Percentiles rank a stretch among this genome's conserved stretches.
phyloP scores from a whole-genome alignment of 2,113 vertebrate genomes.

The Nibea albiflora region DNA sequence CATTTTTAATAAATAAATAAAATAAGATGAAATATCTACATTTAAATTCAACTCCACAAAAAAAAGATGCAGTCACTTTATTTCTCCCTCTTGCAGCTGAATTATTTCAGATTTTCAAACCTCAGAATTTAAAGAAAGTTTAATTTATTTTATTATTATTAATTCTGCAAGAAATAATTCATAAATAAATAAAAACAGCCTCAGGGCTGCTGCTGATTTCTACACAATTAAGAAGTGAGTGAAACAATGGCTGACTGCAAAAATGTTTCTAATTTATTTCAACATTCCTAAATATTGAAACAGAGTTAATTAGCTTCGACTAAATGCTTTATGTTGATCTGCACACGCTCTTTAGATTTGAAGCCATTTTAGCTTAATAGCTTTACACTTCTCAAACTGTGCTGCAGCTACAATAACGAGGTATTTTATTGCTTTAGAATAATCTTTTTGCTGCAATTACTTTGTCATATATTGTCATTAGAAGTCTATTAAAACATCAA shows the following conservation, averaged over 20 bases:
- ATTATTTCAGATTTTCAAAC: neutral
- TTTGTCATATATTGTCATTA: slow-evolving; percentile 88
- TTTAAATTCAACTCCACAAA: neutral
- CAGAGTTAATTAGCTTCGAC: slow-evolving; percentile 58
- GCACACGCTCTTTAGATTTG: slow-evolving; percentile 22
- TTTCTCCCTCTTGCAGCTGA: neutral
- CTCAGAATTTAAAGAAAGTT: neutral
- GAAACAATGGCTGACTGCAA: neutral
- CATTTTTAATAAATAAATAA: too few species aligned
- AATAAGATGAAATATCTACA: too few species aligned
- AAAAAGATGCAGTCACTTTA: neutral
- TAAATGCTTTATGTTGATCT: slow-evolving; percentile 51
- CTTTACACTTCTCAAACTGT: slow-evolving; percentile 70
- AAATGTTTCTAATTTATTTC: slow-evolving; percentile 36
- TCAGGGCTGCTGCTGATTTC: slow-evolving; percentile 18
- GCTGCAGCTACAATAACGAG: slow-evolving; percentile 77
- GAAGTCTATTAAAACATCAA: slow-evolving; percentile 92
- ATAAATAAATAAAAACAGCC: neutral
- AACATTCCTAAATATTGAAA: slow-evolving; percentile 53
- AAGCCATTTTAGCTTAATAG: slow-evolving; percentile 53
- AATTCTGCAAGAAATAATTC: slow-evolving; percentile 25
- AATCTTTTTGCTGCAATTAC: slow-evolving; percentile 86
- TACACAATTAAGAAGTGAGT: slow-evolving; percentile 15
- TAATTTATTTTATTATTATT: neutral
- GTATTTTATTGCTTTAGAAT: slow-evolving; percentile 82